A percentile compares a stretch with the other conserved stretches of the same genome.
These are phyloP conservation scores for Hippasteria phrygiana DNA, from an alignment of 53 echinoderm and acorn worm genomes.

Conservation along the genomic window DNA sequence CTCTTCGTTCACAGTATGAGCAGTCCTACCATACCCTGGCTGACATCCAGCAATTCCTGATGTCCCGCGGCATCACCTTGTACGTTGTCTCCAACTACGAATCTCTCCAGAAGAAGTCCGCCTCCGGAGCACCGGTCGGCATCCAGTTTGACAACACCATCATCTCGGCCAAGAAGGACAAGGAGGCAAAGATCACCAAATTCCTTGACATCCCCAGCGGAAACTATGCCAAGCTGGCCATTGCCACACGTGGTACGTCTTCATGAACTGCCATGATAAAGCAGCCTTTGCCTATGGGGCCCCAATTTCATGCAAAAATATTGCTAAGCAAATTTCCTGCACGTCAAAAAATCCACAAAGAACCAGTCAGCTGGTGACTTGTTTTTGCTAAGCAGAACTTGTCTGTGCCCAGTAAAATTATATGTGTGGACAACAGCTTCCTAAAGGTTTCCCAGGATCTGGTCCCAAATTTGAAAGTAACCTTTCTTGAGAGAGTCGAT, in stretches of 20 bases:
- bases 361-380: too few species aligned
- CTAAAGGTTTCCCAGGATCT: too few species aligned
- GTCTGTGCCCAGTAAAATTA: too few species aligned
- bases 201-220: slow-evolving; percentile 77
- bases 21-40: slow-evolving; percentile 49
- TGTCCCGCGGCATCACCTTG: slow-evolving; percentile 76
- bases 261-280: not conserved
- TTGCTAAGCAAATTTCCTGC: too few species aligned
- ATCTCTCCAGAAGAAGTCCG: slow-evolving; percentile 72
- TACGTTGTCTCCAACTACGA: slow-evolving; percentile 91
- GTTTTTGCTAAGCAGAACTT: too few species aligned
- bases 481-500: too few species aligned
- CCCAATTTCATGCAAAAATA: too few species aligned
- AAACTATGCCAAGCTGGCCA: slow-evolving; percentile 90
- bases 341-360: too few species aligned
- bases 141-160: slow-evolving; percentile 75
- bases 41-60: slow-evolving; percentile 62
- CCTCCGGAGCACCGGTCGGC: slow-evolving; percentile 76
- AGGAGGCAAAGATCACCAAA: slow-evolving; percentile 58
- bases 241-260: slow-evolving; percentile 87
- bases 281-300: not conserved
- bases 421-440: too few species aligned
- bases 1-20: not conserved
- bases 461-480: too few species aligned
- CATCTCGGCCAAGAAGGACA: slow-evolving; percentile 81